phyloP scores from a whole-genome alignment of 2,797 vertebrate genomes.

The Scolopax rusticola region DNA sequence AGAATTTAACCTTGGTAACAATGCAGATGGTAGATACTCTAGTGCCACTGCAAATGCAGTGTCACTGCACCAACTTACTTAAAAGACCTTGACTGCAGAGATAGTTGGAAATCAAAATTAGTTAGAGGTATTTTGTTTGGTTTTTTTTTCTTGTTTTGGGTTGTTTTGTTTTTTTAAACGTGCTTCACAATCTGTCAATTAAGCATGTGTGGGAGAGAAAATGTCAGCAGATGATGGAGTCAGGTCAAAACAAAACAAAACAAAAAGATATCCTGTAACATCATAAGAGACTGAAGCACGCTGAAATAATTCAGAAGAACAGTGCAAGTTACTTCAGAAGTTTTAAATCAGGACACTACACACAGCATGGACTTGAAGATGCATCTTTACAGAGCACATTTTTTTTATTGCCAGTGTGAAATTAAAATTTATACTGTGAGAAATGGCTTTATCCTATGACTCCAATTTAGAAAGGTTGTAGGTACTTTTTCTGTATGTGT shows the following conservation, averaged over 20 bases:
- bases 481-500: constrained; percentile 26
- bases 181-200: neutral
- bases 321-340: neutral
- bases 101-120: neutral
- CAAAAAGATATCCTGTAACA: neutral
- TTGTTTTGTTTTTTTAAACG: neutral
- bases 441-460: constrained; percentile 41
- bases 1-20: neutral
- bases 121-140: neutral
- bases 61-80: neutral
- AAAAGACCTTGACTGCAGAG: neutral
- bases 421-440: constrained; percentile 58
- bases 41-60: neutral
- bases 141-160: neutral
- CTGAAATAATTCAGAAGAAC: neutral
- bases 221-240: neutral
- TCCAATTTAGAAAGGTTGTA: constrained; percentile 41
- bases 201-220: neutral
- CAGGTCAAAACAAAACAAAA: neutral
- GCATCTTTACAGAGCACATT: neutral
- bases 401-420: constrained; percentile 67
- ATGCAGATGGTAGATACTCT: neutral
- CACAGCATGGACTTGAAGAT: neutral
- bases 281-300: neutral
- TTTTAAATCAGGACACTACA: constrained; percentile 39